Evolutionary conservation across 2,797 vertebrate species (phyloP).

Genomic region (Pseudochirops cupreus): DNA sequence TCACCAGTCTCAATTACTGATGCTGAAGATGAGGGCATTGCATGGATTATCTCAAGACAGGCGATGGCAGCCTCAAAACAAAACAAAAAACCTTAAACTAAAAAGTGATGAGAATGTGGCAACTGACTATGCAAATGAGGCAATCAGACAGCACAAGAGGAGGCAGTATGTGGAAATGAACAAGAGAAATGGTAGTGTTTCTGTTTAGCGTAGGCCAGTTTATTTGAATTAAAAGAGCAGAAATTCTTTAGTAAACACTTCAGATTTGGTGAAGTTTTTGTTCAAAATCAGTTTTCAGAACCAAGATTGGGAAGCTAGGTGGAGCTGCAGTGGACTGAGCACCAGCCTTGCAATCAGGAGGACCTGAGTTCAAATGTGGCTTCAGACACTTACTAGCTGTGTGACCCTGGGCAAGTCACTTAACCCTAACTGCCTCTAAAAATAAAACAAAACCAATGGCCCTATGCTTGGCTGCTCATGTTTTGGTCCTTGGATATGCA

Average conservation of each 20-base stretch:
- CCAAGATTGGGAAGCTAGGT: not conserved
- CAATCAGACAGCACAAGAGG: not conserved
- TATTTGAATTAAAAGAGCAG: conserved; percentile 8
- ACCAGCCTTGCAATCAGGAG: not conserved
- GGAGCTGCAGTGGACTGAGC: not conserved
- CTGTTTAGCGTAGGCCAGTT: conserved; percentile 46
- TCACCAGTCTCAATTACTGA: not conserved
- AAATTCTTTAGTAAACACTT: conserved; percentile 34
- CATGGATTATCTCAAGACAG: not conserved
- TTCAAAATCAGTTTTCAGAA: conserved; percentile 27
- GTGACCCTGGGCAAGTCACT: not conserved
- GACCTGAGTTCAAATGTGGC: not conserved
- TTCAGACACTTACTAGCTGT: not conserved
- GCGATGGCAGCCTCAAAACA: not conserved
- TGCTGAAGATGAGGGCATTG: not conserved
- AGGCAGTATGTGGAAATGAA: conserved; percentile 20
- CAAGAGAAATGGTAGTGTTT: conserved; percentile 2
- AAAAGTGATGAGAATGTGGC: not conserved
- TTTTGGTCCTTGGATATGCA: not conserved
- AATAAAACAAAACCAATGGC: not conserved
- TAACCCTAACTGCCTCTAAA: not conserved
- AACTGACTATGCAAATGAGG: conserved; percentile 12
- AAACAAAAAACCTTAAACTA: conserved; percentile 8
- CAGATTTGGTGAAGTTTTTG: not conserved
- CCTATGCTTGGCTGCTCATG: not conserved